Conservation (phyloP, 2,888 invertebrate species). For the Marasmarcha lunaedactyla region DNA sequence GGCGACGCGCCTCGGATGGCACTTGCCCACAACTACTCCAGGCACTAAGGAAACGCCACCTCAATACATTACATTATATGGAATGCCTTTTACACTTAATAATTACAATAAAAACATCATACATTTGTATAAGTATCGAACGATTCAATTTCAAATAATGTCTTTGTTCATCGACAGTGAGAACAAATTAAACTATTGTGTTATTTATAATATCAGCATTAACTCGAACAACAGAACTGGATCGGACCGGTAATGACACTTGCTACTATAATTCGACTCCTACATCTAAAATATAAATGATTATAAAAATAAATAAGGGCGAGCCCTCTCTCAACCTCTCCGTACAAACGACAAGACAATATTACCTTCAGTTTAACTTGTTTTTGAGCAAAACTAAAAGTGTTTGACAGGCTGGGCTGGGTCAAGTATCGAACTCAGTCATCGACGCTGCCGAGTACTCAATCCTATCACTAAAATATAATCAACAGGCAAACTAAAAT, state of each 20-base stretch:
- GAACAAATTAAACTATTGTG: slow-evolving; percentile 8
- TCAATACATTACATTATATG: slow-evolving; percentile 56
- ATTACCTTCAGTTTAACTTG: slow-evolving; percentile 23
- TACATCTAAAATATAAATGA: slow-evolving; percentile 62
- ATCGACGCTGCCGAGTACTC: background rate
- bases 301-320: slow-evolving; percentile 68
- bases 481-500: slow-evolving; percentile 38
- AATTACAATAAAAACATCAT: slow-evolving; percentile 32
- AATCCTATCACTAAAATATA: slow-evolving; percentile 28
- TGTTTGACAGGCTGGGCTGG: slow-evolving; percentile 20
- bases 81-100: slow-evolving; percentile 66
- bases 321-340: slow-evolving; percentile 29
- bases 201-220: no score
- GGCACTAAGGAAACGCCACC: slow-evolving; percentile 48
- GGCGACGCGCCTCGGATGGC: slow-evolving; percentile 34
- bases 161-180: slow-evolving; percentile 12
- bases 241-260: slow-evolving; percentile 38
- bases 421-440: slow-evolving; percentile 3
- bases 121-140: slow-evolving; percentile 48
- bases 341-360: slow-evolving; percentile 19
- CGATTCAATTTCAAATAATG: slow-evolving; percentile 35
- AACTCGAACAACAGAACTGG: slow-evolving; percentile 18
- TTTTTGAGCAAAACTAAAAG: slow-evolving; percentile 34
- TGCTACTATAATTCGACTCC: slow-evolving; percentile 40
- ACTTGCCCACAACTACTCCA: slow-evolving; percentile 31